phyloP scores from a whole-genome alignment of 2,113 vertebrate genomes.

The Neogale vison region DNA sequence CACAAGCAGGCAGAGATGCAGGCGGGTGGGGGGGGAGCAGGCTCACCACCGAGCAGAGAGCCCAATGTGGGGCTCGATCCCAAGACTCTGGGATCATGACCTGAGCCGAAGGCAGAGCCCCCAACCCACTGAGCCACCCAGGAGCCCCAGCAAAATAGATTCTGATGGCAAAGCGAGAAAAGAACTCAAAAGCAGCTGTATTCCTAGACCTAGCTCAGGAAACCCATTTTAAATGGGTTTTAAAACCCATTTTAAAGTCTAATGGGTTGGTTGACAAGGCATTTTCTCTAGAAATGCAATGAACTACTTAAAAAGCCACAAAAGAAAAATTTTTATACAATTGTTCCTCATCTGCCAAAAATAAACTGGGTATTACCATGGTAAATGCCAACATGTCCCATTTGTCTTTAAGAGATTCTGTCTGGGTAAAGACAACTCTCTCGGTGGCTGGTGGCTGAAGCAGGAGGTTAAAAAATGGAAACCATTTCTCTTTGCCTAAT shows the following conservation, averaged over 20 bases:
- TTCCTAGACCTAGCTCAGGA: background rate
- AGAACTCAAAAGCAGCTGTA: background rate
- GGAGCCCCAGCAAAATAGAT: background rate
- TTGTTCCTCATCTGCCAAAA: constrained; percentile 16
- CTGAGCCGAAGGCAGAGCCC: no score
- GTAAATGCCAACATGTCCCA: background rate
- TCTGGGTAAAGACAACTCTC: background rate
- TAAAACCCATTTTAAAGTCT: no score
- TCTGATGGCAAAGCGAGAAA: background rate
- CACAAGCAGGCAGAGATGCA: no score
- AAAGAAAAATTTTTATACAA: constrained; percentile 27
- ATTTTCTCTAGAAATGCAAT: constrained; percentile 30
- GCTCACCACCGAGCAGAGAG: no score
- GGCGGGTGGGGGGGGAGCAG: no score
- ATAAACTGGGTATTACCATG: background rate
- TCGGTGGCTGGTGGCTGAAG: background rate
- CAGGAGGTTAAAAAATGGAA: background rate
- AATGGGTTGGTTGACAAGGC: background rate
- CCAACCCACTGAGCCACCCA: no score
- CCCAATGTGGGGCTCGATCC: no score
- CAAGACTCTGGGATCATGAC: no score
- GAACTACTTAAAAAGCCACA: constrained; percentile 23
- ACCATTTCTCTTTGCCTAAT: background rate
- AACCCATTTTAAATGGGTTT: no score
- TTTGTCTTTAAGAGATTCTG: background rate